Evolutionary conservation across 1,140 invertebrate species (phyloP).

Genomic region (Bicyclus anynana): DNA sequence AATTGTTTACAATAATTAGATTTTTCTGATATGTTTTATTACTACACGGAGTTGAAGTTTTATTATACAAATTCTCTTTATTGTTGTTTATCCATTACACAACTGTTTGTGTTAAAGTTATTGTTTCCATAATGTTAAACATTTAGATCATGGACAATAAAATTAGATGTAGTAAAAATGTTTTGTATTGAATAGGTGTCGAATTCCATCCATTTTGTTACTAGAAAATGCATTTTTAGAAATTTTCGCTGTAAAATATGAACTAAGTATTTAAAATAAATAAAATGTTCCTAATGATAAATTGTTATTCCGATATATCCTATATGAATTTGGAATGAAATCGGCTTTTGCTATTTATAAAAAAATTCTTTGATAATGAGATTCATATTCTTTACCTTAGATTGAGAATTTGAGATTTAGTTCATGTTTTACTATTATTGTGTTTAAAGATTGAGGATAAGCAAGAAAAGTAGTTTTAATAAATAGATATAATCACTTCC

Average conservation of each 20-base stretch:
- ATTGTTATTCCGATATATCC: neutral
- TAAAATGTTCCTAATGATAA: conserved; percentile 15
- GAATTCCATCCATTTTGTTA: conserved; percentile 41
- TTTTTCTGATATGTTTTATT: neutral
- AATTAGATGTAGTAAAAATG: conserved; percentile 25
- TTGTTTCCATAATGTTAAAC: neutral
- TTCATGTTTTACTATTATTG: conserved; percentile 7
- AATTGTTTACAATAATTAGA: neutral
- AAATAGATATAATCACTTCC: conserved; percentile 35
- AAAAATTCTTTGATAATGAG: neutral
- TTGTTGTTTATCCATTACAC: neutral
- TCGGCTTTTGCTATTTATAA: neutral
- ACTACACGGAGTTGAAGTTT: too few relatives aligned
- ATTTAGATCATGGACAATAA: conserved; percentile 37
- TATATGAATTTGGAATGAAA: neutral
- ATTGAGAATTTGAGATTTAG: neutral
- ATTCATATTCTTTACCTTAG: neutral
- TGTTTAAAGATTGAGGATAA: conserved; percentile 10
- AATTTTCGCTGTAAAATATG: conserved; percentile 23
- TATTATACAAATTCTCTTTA: neutral
- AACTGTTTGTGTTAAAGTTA: neutral
- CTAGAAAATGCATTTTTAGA: conserved; percentile 19
- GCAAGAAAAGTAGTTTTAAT: conserved; percentile 16
- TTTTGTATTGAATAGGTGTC: conserved; percentile 31
- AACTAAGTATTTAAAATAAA: conserved; percentile 13